Evolutionary conservation across 1,140 invertebrate genomes (phyloP).

Genomic region (Globodera ellingtonae): DNA sequence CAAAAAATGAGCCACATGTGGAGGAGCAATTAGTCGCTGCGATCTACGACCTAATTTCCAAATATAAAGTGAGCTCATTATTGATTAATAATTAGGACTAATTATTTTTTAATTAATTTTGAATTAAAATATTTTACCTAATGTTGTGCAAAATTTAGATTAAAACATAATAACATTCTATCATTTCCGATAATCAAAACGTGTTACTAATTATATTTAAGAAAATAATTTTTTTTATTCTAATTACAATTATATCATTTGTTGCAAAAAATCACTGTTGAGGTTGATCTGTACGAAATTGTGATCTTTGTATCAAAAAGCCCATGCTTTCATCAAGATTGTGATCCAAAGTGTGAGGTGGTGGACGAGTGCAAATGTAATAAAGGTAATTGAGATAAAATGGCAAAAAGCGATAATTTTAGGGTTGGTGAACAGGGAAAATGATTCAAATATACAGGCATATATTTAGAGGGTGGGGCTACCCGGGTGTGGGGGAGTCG

Average conservation of each 20-base stretch:
- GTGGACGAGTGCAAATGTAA: constrained; percentile 65
- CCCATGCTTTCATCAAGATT: constrained; percentile 65
- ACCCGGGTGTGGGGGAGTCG: too few relatives aligned
- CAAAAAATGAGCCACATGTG: constrained; percentile 63
- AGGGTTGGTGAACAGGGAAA: not conserved
- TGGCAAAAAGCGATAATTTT: too few relatives aligned
- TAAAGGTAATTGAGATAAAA: constrained; percentile 34
- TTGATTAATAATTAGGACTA: too few relatives aligned
- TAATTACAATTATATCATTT: too few relatives aligned
- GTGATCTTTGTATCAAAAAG: constrained; percentile 64
- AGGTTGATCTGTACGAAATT: constrained; percentile 65
- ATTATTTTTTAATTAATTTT: too few relatives aligned
- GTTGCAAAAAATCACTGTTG: constrained; percentile 7
- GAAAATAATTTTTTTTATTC: too few relatives aligned
- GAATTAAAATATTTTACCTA: not conserved
- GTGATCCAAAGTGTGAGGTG: constrained; percentile 64
- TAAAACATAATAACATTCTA: not conserved
- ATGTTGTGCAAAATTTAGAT: not conserved
- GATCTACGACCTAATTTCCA: constrained; percentile 64
- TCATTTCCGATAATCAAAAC: too few relatives aligned
- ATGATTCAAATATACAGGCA: too few relatives aligned
- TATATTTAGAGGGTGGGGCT: too few relatives aligned
- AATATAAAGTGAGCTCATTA: constrained; percentile 54
- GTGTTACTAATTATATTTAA: too few relatives aligned
- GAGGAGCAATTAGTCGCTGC: constrained; percentile 65